Evolutionary conservation across 2,113 vertebrate species (phyloP).

Genomic region (Ageneiosus marmoratus): DNA sequence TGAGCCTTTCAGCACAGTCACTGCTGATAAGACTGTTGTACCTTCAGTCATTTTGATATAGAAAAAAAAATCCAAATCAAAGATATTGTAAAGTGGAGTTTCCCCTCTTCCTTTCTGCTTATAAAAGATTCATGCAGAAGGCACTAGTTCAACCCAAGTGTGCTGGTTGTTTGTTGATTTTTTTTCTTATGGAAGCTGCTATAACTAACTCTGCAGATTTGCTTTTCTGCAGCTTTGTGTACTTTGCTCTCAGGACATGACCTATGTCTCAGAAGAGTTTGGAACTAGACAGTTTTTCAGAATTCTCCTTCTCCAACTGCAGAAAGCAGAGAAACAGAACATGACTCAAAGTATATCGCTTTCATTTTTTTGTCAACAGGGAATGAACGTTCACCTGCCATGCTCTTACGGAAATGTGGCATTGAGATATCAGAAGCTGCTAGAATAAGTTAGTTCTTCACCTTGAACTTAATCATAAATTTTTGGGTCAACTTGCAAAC

Average conservation of each 20-base stretch:
- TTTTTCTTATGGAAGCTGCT: slow-evolving; percentile 16
- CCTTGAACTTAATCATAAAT: neutral
- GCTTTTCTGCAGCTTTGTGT: slow-evolving; percentile 2
- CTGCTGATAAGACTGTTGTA: slow-evolving; percentile 53
- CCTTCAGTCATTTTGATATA: slow-evolving; percentile 53
- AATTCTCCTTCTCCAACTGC: neutral
- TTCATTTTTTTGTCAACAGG: neutral
- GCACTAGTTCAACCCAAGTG: slow-evolving; percentile 22
- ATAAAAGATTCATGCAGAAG: slow-evolving; percentile 44
- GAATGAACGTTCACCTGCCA: neutral
- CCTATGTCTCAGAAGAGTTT: slow-evolving; percentile 1
- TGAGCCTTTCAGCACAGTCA: slow-evolving; percentile 43
- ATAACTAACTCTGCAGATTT: neutral
- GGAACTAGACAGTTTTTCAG: neutral
- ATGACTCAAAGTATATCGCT: neutral
- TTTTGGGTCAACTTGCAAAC: neutral
- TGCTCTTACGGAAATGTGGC: neutral
- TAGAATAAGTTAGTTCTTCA: neutral
- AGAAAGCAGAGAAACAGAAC: neutral
- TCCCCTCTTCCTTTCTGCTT: slow-evolving; percentile 38
- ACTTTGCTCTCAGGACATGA: slow-evolving; percentile 6
- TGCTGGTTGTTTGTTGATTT: slow-evolving; percentile 6
- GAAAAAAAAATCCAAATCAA: slow-evolving; percentile 54
- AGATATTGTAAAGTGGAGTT: slow-evolving; percentile 46
- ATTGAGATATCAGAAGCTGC: neutral